Evolutionary conservation across 2,113 vertebrate genomes (phyloP).

Genomic region (Xiphorhynchus elegans): DNA sequence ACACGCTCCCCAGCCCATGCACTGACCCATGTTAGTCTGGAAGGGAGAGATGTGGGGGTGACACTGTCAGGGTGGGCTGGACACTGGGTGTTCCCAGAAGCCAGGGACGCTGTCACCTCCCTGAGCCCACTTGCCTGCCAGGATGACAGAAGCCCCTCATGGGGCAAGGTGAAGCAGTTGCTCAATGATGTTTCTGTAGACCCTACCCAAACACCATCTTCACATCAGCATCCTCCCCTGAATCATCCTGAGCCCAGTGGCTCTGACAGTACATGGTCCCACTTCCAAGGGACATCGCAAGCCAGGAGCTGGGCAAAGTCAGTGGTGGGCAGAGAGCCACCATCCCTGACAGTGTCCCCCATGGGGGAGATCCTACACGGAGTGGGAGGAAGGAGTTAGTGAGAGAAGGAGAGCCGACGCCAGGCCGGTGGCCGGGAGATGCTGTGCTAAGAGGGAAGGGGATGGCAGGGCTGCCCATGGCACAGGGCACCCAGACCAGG

Average conservation of each 20-base stretch:
- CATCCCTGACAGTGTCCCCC: conserved; percentile 37
- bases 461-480: background rate
- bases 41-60: background rate
- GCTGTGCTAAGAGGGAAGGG: background rate
- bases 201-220: background rate
- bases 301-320: background rate
- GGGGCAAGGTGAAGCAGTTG: background rate
- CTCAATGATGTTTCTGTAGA: background rate
- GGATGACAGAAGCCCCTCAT: background rate
- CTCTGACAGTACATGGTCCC: fast-evolving
- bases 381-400: conserved; percentile 40
- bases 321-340: background rate
- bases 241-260: background rate
- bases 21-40: background rate
- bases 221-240: background rate
- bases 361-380: fast-evolving
- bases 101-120: fast-evolving
- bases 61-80: conserved; percentile 52
- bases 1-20: background rate
- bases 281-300: background rate
- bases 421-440: conserved; percentile 4
- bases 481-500: background rate
- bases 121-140: background rate
- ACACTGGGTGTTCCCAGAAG: background rate
- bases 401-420: conserved; percentile 18